A percentile compares a stretch with the other conserved stretches of the same genome.
Evolutionary conservation across 2,888 invertebrate species (phyloP).

Genomic region (Sinodicranocentrus sp.): DNA sequence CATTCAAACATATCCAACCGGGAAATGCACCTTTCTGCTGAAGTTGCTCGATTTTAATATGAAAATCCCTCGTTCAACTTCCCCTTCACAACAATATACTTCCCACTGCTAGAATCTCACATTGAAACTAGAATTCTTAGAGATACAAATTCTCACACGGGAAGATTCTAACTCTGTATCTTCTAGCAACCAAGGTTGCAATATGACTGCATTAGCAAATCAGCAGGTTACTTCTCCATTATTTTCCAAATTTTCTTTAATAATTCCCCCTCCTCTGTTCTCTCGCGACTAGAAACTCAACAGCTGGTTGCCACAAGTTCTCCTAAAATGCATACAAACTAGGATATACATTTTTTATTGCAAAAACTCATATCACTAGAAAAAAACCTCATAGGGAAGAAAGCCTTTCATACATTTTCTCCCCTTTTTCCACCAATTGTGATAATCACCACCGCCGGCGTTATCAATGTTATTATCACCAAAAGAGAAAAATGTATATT

Average conservation of each 20-base stretch:
- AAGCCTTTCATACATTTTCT: neutral
- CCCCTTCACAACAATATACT: too few species aligned
- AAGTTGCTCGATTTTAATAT: too few species aligned
- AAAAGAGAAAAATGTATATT: neutral
- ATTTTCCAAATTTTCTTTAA: constrained; percentile 2
- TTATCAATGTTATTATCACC: neutral
- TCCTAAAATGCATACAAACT: neutral
- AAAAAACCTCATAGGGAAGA: too few species aligned
- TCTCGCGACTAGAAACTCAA: neutral
- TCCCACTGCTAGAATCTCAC: too few species aligned
- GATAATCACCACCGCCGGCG: constrained; percentile 23
- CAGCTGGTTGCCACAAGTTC: constrained; percentile 9
- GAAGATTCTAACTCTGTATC: too few species aligned
- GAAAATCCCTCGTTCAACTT: too few species aligned
- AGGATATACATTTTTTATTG: too few species aligned
- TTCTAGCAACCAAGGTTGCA: too few species aligned
- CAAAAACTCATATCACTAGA: neutral
- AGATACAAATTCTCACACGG: too few species aligned
- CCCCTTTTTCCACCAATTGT: neutral
- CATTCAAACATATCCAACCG: too few species aligned
- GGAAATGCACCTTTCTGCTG: too few species aligned
- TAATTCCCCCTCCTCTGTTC: neutral
- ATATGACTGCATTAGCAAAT: neutral
- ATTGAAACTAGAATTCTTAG: too few species aligned
- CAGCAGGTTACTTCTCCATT: neutral